These are phyloP conservation scores for Xenus cinereus DNA, from an alignment of 2,113 vertebrate genomes.

Conservation along the genomic window DNA sequence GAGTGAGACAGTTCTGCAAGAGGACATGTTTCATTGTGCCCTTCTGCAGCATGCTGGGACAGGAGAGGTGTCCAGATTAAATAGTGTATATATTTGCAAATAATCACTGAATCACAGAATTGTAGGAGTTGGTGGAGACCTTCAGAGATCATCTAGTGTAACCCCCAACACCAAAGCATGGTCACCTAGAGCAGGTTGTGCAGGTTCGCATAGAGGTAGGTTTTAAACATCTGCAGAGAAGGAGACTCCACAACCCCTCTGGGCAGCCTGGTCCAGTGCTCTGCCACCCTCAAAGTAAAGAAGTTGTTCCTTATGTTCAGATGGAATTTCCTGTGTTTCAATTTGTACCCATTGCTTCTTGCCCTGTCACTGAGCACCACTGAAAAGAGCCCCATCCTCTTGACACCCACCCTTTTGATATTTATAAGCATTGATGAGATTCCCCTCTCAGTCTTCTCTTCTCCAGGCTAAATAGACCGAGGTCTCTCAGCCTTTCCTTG, in stretches of 20 bases:
- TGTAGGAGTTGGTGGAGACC: background rate
- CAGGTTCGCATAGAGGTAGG: background rate
- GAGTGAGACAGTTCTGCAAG: background rate
- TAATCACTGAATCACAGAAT: background rate
- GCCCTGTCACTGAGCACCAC: too few species aligned
- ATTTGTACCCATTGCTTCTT: too few species aligned
- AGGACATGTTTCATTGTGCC: rapidly evolving
- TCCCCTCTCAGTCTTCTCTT: background rate
- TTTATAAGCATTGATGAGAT: background rate
- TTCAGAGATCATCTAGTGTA: too few species aligned
- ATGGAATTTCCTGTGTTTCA: too few species aligned
- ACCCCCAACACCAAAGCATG: too few species aligned
- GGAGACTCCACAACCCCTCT: background rate
- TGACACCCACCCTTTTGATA: background rate
- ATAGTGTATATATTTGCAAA: background rate
- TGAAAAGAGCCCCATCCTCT: too few species aligned
- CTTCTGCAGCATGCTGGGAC: background rate
- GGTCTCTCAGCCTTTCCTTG: too few species aligned
- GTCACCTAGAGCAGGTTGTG: background rate
- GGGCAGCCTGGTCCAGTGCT: background rate
- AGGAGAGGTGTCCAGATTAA: background rate
- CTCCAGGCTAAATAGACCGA: background rate
- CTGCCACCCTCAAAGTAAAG: background rate
- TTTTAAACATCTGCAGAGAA: background rate
- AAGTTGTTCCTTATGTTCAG: too few species aligned